Evolutionary conservation across 2,113 vertebrate genomes (phyloP), one percentile per base, ranked within the genome.

Genomic region (Grammomys surdaster): DNA sequence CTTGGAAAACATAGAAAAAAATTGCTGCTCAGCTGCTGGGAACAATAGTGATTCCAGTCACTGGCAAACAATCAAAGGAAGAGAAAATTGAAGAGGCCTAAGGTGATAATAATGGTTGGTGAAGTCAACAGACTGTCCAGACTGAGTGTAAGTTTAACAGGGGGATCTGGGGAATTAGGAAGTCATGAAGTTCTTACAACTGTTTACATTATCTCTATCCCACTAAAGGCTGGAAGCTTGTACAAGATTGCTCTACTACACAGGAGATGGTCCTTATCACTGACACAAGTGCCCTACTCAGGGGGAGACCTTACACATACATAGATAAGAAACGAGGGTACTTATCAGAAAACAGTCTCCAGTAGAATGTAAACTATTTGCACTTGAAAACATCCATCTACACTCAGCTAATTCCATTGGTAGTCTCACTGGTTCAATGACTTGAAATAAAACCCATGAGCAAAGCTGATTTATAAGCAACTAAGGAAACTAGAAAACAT

Each of bases 1-100:
- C 69, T 80, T 95, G 76, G 70, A 92, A 43, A 63, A 56, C 72
- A 11, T 72, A 48, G 40, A 72, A 60, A 92, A 92, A 75, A 22
- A 33, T 48, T 87, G 60, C 78, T 54, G 13, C 22, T 84, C 26
- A 33, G 36, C 54, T 92, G 60, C 56, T 65, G 26, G 87, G 88
- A 88, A 90, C 28, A 80, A 56, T 31, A 72, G 31, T 69, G 24
- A 90, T 85, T 92, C 88, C 26, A 14, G 56, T 40, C 26, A 11
- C 63, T 40, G 48, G 69, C 33, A 81, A 88, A 43, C 22, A 84
- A 56, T 12, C 92, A 84, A 10, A 31, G 54, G 73, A 84, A 88
- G 31, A 33, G 19, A 90, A 95, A 82, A 78, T 10, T 26, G 67
- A 76, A 63, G 77, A 80, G 75, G 88, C 72, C 16, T 73, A 54